Base-by-base conservation (phyloP, 1,140 invertebrate species). In the Macrotrachela quadricornifera region DNA sequence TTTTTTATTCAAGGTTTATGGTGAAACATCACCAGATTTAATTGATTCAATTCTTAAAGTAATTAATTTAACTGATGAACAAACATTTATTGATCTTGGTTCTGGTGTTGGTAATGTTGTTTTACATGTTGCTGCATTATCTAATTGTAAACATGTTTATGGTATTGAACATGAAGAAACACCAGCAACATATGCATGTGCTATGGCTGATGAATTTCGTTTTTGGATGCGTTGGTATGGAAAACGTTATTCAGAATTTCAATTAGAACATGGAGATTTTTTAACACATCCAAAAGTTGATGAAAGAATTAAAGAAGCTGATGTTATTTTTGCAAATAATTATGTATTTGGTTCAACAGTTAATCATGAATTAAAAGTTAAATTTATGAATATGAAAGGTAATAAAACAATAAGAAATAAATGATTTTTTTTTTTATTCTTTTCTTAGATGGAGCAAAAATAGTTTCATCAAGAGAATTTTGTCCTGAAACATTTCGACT, bases 401-500 rank as follows among this genome's bases (percentile, higher is more conserved):
- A 30, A 30, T n/a, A 30, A 4, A 30, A 30, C 8, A 30, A 4
- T 8, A 30, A 30, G 21, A 30, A 30, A 2, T 2, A 30, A 30
- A 30, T 30, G 21, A 30, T 4, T 30, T 4, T 4, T 30, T 30
- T 4, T 30, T 30, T 30, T 2, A 8, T 30, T 30, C 8, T 30
- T 4, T 30, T 30, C 8, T 17, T 42, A 11, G 90, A 96, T 61
- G 71, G 69, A 56, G 86, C 90, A 14, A 78, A 84, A 61, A 91
- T 96, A 57, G 86, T 96, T 16, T 96, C 91, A n/a, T 95, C 90
- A 13, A 94, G 92, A 70, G 86, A 86, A 56, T 96, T 95, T 72
- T 95, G 90, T 73, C 87, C 88, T 6, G 73, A 92, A 21, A 95
- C 95, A 72, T 95, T 95, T 75, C 77, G 90, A 59, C 94, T 95